Evolutionary conservation across 2,888 invertebrate species (phyloP).

Genomic region (Ennomos erosarius): DNA sequence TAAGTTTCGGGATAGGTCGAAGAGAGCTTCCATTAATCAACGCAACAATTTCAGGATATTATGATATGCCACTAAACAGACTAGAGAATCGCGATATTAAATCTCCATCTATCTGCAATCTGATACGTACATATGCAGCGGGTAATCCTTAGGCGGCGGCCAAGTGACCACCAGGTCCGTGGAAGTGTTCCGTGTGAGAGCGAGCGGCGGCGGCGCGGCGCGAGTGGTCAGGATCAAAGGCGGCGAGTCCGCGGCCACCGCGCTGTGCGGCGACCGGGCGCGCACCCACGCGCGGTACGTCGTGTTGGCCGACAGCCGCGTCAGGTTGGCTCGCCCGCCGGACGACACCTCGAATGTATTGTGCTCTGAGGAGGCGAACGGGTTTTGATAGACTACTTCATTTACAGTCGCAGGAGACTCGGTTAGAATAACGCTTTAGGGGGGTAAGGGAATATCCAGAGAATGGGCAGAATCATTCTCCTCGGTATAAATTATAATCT

Average conservation of each 20-base stretch:
- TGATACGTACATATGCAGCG: constrained; percentile 54
- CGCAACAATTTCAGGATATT: too few species aligned
- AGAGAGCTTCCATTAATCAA: too few species aligned
- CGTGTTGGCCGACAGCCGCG: constrained; percentile 87
- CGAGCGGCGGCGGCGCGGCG: constrained; percentile 88
- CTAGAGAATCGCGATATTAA: too few species aligned
- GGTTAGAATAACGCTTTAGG: too few species aligned
- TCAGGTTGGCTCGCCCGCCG: constrained; percentile 76
- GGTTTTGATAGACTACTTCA: too few species aligned
- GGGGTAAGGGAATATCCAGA: too few species aligned
- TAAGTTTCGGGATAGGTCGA: too few species aligned
- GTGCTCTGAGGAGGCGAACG: constrained; percentile 60
- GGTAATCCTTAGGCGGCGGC: constrained; percentile 80
- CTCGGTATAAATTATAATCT: too few species aligned
- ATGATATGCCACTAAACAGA: too few species aligned
- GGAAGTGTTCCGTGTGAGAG: constrained; percentile 55
- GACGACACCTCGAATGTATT: constrained; percentile 73
- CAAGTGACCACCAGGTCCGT: constrained; percentile 88
- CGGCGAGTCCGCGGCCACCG: constrained; percentile 86
- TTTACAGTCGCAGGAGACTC: too few species aligned
- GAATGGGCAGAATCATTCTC: too few species aligned
- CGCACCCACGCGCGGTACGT: constrained; percentile 90
- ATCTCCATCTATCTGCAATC: too few species aligned
- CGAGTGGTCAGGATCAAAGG: constrained; percentile 88
- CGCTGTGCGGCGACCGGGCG: constrained; percentile 89